These are phyloP conservation scores for Fregata magnificens DNA, from an alignment of 2,113 vertebrate genomes.

Conservation along the genomic window DNA sequence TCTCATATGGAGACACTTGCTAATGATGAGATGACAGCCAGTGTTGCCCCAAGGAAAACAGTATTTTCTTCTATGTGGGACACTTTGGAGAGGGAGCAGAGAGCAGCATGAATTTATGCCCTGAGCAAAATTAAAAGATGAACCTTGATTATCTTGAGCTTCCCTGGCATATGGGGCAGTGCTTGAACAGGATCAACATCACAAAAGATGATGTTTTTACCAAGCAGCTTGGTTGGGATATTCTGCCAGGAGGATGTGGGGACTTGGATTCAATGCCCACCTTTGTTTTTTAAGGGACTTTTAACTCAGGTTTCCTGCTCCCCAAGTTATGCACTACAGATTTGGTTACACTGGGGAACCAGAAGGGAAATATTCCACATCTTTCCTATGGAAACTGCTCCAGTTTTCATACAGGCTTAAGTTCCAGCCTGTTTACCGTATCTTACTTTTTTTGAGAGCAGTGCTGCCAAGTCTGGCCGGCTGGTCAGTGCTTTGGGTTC, in stretches of 20 bases:
- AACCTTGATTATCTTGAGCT: slow-evolving; percentile 23
- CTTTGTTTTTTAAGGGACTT: not conserved
- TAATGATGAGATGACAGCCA: not conserved
- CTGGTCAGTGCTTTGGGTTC: not conserved
- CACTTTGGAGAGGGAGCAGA: not conserved
- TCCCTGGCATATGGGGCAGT: not conserved
- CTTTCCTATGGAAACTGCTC: not conserved
- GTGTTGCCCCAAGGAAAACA: not conserved
- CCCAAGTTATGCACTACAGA: no score
- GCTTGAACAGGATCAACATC: not conserved
- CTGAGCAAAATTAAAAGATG: slow-evolving; percentile 34
- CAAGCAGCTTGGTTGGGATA: not conserved
- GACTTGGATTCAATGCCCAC: not conserved
- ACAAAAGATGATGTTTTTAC: not conserved
- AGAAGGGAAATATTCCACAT: not conserved
- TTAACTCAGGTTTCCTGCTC: not conserved
- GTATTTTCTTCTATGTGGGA: not conserved
- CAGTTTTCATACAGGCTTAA: not conserved
- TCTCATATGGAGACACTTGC: not conserved
- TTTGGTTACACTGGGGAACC: not conserved
- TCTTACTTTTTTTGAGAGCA: not conserved
- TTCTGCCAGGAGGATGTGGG: not conserved
- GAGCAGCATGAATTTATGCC: not conserved
- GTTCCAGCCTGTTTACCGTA: not conserved
- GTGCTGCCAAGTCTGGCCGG: not conserved